Base-by-base conservation (phyloP, 2,888 invertebrate species). In the Isotomurus palustris region DNA sequence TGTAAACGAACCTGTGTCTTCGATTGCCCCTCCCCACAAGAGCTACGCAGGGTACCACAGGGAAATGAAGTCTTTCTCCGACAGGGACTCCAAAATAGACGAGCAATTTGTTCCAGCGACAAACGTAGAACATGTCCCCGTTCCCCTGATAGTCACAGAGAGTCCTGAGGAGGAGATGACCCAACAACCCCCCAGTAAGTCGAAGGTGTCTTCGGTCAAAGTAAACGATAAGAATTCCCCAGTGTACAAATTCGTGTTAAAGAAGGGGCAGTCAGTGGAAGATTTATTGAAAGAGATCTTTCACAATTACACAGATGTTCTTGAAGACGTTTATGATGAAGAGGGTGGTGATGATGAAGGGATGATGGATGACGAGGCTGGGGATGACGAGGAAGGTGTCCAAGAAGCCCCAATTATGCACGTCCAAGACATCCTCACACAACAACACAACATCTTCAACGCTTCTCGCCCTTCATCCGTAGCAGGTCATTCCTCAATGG, bases 171-270 rank as follows among this genome's bases (percentile, higher is more conserved):
- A 40, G 24, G 19, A 21, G 6, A n/a, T 14, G 24, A 36, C 29
- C 6, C 24, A 8, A 17, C 22, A 48, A 17, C 36, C 45, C 3
- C 32, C 51, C 1, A 63, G 55, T 25, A 56, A 53, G 22, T 56
- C 58, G 12, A 62, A 58, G 47, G 10, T 58, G 6, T 45, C 60
- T 8, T 43, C 56, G 1, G 59, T 60, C 19, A 53, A 56, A 2
- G 61, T 59, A 45, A 66, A 52, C 25, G 56, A 41, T 14, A 43
- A 52, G 28, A 71, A 73, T 48, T 72, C 72, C 3, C 72, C 73
- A 1, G 71, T 73, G 22, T 72, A 72, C 62, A 72, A 72, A 41
- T 73, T 73, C 45, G 66, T 71, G n/a, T 50, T 73, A 32, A 65
- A 69, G 44, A 71, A 72, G 48, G 73, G 72, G 2, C 72, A 72